Evolutionary conservation across 2,888 invertebrate genomes (phyloP).

Genomic region (Parelbella ahira): DNA sequence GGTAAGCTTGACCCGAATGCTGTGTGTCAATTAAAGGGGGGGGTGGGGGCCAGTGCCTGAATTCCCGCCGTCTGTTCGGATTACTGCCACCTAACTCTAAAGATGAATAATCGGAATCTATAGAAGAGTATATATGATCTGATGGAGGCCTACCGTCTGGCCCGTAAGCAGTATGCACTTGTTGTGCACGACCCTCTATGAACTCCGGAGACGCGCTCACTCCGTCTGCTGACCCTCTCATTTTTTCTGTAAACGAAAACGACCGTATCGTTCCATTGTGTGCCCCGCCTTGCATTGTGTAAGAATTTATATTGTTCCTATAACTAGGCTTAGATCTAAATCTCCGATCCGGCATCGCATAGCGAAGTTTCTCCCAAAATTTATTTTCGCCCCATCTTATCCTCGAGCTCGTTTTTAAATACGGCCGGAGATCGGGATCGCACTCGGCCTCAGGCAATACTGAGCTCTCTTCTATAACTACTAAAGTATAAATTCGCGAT

Average conservation of each 20-base stretch:
- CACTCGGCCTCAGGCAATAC: slow-evolving; percentile 89
- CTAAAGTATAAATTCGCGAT: slow-evolving; percentile 89
- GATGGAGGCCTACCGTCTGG: slow-evolving; percentile 86
- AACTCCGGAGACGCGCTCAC: slow-evolving; percentile 84
- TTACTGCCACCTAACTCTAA: slow-evolving; percentile 83
- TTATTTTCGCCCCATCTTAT: slow-evolving; percentile 93
- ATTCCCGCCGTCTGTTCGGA: slow-evolving; percentile 65
- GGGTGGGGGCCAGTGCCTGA: slow-evolving; percentile 72
- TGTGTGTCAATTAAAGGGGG: slow-evolving; percentile 68
- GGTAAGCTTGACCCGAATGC: slow-evolving; percentile 72
- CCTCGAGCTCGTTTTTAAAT: slow-evolving; percentile 91
- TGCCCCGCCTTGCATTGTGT: slow-evolving; percentile 84
- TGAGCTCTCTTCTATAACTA: slow-evolving; percentile 92
- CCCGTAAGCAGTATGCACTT: slow-evolving; percentile 66
- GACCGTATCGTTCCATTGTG: slow-evolving; percentile 82
- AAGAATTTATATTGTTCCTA: slow-evolving; percentile 90
- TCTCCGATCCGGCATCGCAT: slow-evolving; percentile 90
- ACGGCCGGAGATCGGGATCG: slow-evolving; percentile 92
- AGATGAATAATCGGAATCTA: slow-evolving; percentile 93
- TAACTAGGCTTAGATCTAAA: slow-evolving; percentile 80
- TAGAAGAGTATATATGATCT: slow-evolving; percentile 94
- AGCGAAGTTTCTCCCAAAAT: slow-evolving; percentile 96
- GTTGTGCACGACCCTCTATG: slow-evolving; percentile 56
- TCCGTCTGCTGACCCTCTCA: slow-evolving; percentile 56
- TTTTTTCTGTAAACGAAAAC: slow-evolving; percentile 80